phyloP scores from a whole-genome alignment of 1,140 invertebrate genomes.

The Drosophila eugracilis region DNA sequence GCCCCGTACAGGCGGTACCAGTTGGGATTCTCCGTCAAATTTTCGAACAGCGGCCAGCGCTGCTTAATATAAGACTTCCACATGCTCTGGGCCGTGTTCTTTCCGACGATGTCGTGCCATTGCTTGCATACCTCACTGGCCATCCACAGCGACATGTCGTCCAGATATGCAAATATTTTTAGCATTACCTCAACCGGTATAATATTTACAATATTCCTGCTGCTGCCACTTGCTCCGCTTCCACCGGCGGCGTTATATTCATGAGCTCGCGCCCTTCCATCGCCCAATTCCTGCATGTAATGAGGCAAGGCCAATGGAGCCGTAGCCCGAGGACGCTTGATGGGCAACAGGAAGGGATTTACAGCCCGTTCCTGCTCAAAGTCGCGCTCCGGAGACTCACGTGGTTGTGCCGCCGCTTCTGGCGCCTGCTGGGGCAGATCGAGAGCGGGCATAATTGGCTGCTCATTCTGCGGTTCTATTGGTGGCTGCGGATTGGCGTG shows the following conservation, averaged over 20 bases:
- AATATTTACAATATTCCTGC: slow-evolving; percentile 40
- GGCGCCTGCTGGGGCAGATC: slow-evolving; percentile 14
- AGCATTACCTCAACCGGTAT: slow-evolving; percentile 90
- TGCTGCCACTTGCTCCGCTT: slow-evolving; percentile 19
- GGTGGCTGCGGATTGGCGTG: slow-evolving; percentile 22
- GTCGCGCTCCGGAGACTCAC: slow-evolving; percentile 60
- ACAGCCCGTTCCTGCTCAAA: slow-evolving; percentile 54
- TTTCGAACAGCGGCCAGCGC: slow-evolving; percentile 93
- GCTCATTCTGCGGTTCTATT: slow-evolving; percentile 9
- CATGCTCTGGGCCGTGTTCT: slow-evolving; percentile 90
- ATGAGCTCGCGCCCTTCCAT: slow-evolving; percentile 61
- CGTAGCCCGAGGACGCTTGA: slow-evolving; percentile 68
- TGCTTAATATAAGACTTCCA: slow-evolving; percentile 91
- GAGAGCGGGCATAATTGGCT: slow-evolving; percentile 5
- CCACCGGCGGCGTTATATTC: slow-evolving; percentile 52
- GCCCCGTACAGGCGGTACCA: slow-evolving; percentile 90
- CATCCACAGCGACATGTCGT: slow-evolving; percentile 95
- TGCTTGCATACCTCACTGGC: slow-evolving; percentile 93
- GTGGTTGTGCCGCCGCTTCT: slow-evolving; percentile 21
- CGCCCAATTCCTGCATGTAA: slow-evolving; percentile 67
- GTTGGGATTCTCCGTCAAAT: slow-evolving; percentile 89
- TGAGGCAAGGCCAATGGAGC: slow-evolving; percentile 68
- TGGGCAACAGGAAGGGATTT: slow-evolving; percentile 67
- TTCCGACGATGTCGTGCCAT: slow-evolving; percentile 92
- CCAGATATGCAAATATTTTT: slow-evolving; percentile 94